phyloP scores from a whole-genome alignment of 2,113 vertebrate genomes.

The Zeus faber region DNA sequence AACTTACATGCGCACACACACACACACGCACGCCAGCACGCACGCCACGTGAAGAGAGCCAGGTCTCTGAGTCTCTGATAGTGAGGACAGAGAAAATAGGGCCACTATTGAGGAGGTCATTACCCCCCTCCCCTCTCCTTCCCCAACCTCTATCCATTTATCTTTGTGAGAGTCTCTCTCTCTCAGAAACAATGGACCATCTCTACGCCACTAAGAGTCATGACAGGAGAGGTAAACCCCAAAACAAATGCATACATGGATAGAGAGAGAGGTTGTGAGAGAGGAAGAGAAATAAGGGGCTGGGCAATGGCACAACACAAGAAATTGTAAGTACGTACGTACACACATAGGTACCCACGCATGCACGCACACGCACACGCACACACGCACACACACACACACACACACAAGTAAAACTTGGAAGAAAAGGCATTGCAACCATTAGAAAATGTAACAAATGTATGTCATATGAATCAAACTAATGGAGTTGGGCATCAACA shows the following conservation, averaged over 20 bases:
- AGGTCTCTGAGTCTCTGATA: slow-evolving; percentile 15
- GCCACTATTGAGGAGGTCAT: slow-evolving; percentile 35
- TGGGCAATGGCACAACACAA: too few species aligned
- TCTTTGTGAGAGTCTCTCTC: not conserved
- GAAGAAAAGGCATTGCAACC: slow-evolving; percentile 1
- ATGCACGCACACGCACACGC: not conserved
- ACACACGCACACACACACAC: not conserved
- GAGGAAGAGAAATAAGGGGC: too few species aligned
- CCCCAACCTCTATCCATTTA: not conserved
- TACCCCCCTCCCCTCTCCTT: slow-evolving; percentile 18
- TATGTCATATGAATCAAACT: too few species aligned
- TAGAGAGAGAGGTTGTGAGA: too few species aligned
- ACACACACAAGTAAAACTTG: slow-evolving; percentile 1
- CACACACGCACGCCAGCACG: slow-evolving; percentile 6
- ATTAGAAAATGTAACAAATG: too few species aligned
- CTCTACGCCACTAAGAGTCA: too few species aligned
- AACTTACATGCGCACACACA: slow-evolving; percentile 8
- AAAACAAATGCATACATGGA: too few species aligned
- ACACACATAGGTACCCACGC: not conserved
- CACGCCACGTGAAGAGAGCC: slow-evolving; percentile 43
- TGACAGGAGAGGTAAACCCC: too few species aligned
- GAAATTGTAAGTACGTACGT: too few species aligned
- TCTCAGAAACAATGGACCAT: too few species aligned
- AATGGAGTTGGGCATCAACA: slow-evolving; percentile 10
- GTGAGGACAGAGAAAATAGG: slow-evolving; percentile 40